A percentile compares a stretch with the other conserved stretches of the same genome.
These are phyloP conservation scores for Phyllotreta striolata DNA, from an alignment of 2,888 invertebrate genomes.

Conservation along the genomic window DNA sequence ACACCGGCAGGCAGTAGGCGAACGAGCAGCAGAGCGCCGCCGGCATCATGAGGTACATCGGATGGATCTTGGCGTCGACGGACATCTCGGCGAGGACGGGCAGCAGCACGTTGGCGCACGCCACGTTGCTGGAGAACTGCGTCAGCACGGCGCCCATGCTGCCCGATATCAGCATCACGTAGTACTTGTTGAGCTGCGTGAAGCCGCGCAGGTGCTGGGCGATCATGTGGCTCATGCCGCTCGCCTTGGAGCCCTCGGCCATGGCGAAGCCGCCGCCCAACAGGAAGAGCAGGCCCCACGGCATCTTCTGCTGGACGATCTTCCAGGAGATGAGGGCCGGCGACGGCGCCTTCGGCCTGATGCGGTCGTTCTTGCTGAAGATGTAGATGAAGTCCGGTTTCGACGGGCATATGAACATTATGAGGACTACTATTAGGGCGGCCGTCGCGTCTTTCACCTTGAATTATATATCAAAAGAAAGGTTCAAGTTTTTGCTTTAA, in stretches of 20 bases:
- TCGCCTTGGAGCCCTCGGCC: constrained; percentile 80
- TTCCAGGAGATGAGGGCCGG: constrained; percentile 84
- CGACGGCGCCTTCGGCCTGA: constrained; percentile 70
- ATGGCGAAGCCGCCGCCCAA: constrained; percentile 92
- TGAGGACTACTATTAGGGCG: constrained; percentile 81
- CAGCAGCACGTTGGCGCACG: constrained; percentile 86
- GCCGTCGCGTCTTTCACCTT: constrained; percentile 84
- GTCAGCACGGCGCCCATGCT: constrained; percentile 83
- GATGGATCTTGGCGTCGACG: constrained; percentile 71
- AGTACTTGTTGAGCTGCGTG: constrained; percentile 67
- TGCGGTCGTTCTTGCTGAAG: constrained; percentile 67
- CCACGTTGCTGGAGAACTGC: constrained; percentile 90
- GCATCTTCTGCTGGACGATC: constrained; percentile 82
- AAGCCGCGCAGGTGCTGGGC: constrained; percentile 76
- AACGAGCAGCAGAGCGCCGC: constrained; percentile 89
- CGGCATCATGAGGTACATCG: constrained; percentile 89
- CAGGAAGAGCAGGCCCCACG: constrained; percentile 89
- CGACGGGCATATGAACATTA: constrained; percentile 86
- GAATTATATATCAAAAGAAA: constrained; percentile 45
- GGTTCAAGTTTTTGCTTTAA: constrained; percentile 15
- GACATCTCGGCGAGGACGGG: constrained; percentile 85
- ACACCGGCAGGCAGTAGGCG: constrained; percentile 93
- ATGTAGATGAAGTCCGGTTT: constrained; percentile 78
- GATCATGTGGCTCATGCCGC: constrained; percentile 77
- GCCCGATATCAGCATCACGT: constrained; percentile 79